phyloP scores from a whole-genome alignment of 1,140 invertebrate species.

The Orius laevigatus region DNA sequence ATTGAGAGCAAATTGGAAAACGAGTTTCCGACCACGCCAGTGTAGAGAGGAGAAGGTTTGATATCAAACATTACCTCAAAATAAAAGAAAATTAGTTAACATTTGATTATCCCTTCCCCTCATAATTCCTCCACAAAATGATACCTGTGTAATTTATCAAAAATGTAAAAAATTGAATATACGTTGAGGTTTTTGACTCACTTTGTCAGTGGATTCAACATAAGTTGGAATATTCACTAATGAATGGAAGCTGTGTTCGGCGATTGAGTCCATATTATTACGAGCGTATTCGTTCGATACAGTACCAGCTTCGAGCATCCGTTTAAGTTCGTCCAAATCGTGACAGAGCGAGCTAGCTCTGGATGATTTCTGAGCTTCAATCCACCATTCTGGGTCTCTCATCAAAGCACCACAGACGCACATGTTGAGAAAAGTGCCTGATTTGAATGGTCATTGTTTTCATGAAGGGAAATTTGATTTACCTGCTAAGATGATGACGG shows the following conservation, averaged over 20 bases:
- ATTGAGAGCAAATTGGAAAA: not conserved
- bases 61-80: conserved; percentile 7
- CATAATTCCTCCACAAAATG: too few species aligned
- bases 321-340: conserved; percentile 44
- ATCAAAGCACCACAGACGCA: conserved; percentile 77
- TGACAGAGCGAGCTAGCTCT: conserved; percentile 28
- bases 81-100: not conserved
- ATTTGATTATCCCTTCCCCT: too few species aligned
- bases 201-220: conserved; percentile 47
- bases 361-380: conserved; percentile 25
- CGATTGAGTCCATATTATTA: conserved; percentile 39
- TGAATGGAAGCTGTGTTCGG: conserved; percentile 30
- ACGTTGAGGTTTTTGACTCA: conserved; percentile 23
- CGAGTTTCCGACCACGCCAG: not conserved
- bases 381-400: conserved; percentile 66
- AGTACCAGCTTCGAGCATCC: conserved; percentile 42
- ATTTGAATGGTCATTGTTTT: too few species aligned
- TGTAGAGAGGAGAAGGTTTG: conserved; percentile 10
- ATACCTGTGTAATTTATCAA: not conserved
- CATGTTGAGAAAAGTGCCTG: conserved; percentile 51
- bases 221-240: conserved; percentile 59
- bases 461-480: conserved; percentile 26
- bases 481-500: conserved; percentile 62
- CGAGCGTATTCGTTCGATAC: conserved; percentile 32
- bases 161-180: conserved; percentile 6